A percentile compares a stretch with the other conserved stretches of the same genome.
Evolutionary conservation across 1,140 invertebrate genomes (phyloP).

Genomic region (Drosophila ercepeae): DNA sequence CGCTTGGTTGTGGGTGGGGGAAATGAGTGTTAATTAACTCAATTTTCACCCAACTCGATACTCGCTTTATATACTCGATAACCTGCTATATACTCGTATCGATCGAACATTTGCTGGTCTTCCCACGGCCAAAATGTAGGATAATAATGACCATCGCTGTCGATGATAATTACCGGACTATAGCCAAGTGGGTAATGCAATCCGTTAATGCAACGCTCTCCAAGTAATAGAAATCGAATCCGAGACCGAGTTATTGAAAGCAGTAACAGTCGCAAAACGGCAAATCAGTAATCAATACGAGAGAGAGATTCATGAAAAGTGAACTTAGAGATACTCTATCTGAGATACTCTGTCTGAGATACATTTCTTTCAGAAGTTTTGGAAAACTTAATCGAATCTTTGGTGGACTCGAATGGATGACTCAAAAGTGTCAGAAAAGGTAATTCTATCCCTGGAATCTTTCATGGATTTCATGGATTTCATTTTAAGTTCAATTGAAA

Average conservation of each 20-base stretch:
- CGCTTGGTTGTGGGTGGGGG: conserved; percentile 27
- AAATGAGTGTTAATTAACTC: conserved; percentile 43
- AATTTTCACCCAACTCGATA: conserved; percentile 56
- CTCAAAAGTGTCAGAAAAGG: neutral
- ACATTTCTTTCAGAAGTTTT: no score
- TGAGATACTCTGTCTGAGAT: neutral
- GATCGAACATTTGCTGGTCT: conserved; percentile 54
- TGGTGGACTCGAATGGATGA: neutral
- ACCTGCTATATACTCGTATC: conserved; percentile 22
- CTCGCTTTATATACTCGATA: conserved; percentile 29
- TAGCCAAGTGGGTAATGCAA: conserved; percentile 52
- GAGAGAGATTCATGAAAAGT: neutral
- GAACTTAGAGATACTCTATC: neutral
- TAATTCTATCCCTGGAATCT: neutral
- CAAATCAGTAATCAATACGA: conserved; percentile 62
- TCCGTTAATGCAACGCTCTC: conserved; percentile 65
- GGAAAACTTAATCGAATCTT: no score
- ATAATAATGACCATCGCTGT: conserved; percentile 40
- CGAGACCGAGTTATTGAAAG: conserved; percentile 51
- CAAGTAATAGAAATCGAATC: conserved; percentile 69
- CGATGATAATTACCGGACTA: conserved; percentile 29
- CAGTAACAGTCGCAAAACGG: conserved; percentile 34
- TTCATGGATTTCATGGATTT: neutral
- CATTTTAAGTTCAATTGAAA: conserved; percentile 5
- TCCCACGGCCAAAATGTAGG: conserved; percentile 57